Base-by-base conservation (phyloP, 2,888 invertebrate genomes). In the Orgyia antiqua region DNA sequence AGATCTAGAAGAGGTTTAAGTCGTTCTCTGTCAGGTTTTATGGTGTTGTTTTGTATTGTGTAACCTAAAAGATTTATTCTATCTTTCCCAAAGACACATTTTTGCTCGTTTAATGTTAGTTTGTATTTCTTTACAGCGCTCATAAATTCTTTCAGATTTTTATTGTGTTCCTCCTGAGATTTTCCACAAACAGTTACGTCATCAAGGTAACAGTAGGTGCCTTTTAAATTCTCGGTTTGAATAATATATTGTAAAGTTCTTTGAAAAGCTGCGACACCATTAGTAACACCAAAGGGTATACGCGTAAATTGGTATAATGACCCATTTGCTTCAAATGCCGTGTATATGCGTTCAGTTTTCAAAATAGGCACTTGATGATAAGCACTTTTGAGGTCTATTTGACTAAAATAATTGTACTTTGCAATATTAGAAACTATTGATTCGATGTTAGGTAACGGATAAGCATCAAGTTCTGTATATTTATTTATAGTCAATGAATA, bases 401-500 rank as follows among this genome's bases (percentile, higher is more conserved):
- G 4, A 19, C 6, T 19, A 19, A 7, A 19, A 3, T 8, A 4
- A 8, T 8, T 19, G n/a, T 19, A 19, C 8, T 19, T 19, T 19
- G 19, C 19, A 7, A 19, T 8, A 7, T 19, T 19, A 7, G 19
- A 19, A 8, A 19, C n/a, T 19, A 19, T 8, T 7, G 19, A 8
- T 4, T 8, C 5, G 3, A 19, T 19, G 3, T 19, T 19, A 8
- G 19, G 19, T 19, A 19, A 19, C 2, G 19, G 19, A 19, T 33
- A 49, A 2, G 45, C 48, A 19, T 52, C 51, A 2, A 51, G 23
- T 18, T 35, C 10, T 2, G 51, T 51, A 19, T 27, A 54, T 30
- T 24, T 33, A 19, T 53, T 58, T 9, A 53, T 43, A 9, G 48
- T 53, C 17, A 25, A 29, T 0, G 52, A 52, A 30, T 54, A 58